Evolutionary conservation across 2,888 invertebrate genomes (phyloP), one percentile per base, ranked within the genome.

Genomic region (Tuberolachnus salignus): DNA sequence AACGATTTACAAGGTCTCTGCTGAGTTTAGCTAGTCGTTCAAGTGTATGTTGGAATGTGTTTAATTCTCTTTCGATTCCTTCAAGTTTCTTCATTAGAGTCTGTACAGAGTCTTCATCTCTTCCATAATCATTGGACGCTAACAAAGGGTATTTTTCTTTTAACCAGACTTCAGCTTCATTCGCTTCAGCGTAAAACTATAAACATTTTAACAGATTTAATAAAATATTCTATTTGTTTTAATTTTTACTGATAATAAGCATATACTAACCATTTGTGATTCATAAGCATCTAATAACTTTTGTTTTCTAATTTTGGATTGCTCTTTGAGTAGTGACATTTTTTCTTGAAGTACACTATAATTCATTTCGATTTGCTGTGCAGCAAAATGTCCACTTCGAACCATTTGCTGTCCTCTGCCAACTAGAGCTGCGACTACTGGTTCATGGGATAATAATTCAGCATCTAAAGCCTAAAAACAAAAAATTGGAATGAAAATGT

Each of bases 91-190:
- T 91, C 83, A 92, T 88, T 81, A 96, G 89, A 3, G 92, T 91
- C 83, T 92, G 91, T 0, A 95, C 95, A 0, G 96, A 94, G 83
- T 95, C 93, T 86, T 97, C 97, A 86, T 98, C 98, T 81, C 94
- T 92, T 0, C 97, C 98, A 63, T 92, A 91, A 85, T 97, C 97
- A 11, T 88, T 87, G 0, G 92, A 91, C 0, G 89, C 89, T 46
- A 95, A 86, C 64, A 92, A 88, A 0, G 93, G 92, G 21, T 91
- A 89, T 82, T 95, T 94, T 83, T 96, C 96, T 61, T 89, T 88
- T 84, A 98, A 92, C 97, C 97, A 98, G n/a, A 92, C 91, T 83
- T 94, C 93, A 0, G 95, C 94, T 86, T 98, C 98, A 1, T 91
- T 88, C 3, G 94, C 92, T 86, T 98, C 97, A 0, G 94, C 91